Percentiles rank a stretch among this genome's conserved stretches.
These are phyloP conservation scores for Spodoptera littoralis DNA, from an alignment of 2,888 invertebrate genomes.

Conservation along the genomic window DNA sequence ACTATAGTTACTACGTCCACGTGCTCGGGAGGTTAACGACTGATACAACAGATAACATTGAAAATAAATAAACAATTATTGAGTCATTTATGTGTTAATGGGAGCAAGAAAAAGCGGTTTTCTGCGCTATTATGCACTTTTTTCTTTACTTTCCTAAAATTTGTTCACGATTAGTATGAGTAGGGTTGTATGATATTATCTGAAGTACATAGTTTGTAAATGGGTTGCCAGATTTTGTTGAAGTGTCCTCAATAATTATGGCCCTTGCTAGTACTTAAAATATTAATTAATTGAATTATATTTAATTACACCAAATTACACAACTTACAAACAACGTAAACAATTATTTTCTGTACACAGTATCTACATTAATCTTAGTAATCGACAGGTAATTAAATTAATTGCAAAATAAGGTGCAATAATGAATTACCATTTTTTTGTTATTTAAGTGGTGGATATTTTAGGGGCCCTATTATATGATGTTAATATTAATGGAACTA, in stretches of 20 bases:
- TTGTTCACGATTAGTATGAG: conserved; percentile 15
- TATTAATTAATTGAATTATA: too few relatives aligned
- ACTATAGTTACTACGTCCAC: conserved; percentile 84
- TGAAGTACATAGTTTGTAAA: conserved; percentile 18
- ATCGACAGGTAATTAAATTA: too few relatives aligned
- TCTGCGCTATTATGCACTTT: conserved; percentile 6
- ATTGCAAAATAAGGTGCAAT: not conserved
- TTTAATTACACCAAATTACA: too few relatives aligned
- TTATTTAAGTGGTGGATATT: too few relatives aligned
- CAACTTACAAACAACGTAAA: too few relatives aligned
- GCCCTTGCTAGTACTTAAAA: too few relatives aligned
- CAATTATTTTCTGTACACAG: too few relatives aligned
- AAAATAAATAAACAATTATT: conserved; percentile 83
- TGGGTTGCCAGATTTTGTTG: conserved; percentile 6
- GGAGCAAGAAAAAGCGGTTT: conserved; percentile 30
- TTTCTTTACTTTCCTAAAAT: not conserved
- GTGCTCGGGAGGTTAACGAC: conserved; percentile 85
- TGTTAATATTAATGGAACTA: too few relatives aligned
- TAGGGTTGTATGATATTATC: conserved; percentile 37
- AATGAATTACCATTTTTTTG: too few relatives aligned
- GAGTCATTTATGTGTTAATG: conserved; percentile 47
- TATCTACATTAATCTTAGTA: too few relatives aligned
- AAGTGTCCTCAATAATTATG: conserved; percentile 3
- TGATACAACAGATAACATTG: conserved; percentile 84
- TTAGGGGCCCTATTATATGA: too few relatives aligned